Conservation (phyloP, 1,140 invertebrate genomes). For the Meloidogyne floridensis region DNA sequence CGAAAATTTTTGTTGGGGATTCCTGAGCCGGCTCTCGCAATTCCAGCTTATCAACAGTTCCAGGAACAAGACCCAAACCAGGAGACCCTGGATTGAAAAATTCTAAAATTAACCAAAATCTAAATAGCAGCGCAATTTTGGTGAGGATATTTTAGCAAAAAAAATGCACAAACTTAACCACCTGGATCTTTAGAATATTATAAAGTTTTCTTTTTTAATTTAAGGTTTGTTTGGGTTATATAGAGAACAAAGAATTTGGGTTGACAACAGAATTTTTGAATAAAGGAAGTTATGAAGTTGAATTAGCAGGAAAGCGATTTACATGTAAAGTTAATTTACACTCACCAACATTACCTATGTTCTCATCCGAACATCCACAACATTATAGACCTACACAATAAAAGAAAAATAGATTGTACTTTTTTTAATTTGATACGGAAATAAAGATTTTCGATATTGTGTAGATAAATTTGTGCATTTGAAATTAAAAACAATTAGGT, state of each 20-base stretch:
- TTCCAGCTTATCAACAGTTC: too few relatives aligned
- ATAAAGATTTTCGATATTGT: too few relatives aligned
- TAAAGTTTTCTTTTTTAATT: conserved; percentile 38
- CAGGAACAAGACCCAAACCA: too few relatives aligned
- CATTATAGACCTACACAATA: conserved; percentile 62
- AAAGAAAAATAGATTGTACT: background rate
- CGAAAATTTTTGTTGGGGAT: too few relatives aligned
- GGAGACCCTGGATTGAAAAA: too few relatives aligned
- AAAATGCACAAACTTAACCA: background rate
- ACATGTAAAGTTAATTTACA: conserved; percentile 75
- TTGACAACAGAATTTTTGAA: conserved; percentile 87
- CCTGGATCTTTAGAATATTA: too few relatives aligned
- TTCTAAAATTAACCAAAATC: too few relatives aligned
- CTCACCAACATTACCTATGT: conserved; percentile 67
- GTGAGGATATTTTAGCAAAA: background rate
- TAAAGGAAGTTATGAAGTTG: conserved; percentile 88
- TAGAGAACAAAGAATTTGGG: conserved; percentile 80
- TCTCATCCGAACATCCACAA: conserved; percentile 61
- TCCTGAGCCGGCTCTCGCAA: too few relatives aligned
- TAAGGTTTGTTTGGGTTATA: conserved; percentile 88
- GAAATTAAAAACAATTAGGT: too few relatives aligned
- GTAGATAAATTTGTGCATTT: too few relatives aligned
- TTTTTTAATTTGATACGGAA: too few relatives aligned
- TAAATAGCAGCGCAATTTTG: too few relatives aligned
- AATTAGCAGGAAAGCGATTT: conserved; percentile 84